Percentiles rank a stretch among this genome's conserved stretches.
These are phyloP conservation scores for Chaetodon trifasciatus DNA, from an alignment of 2,797 vertebrate genomes.

Conservation along the genomic window DNA sequence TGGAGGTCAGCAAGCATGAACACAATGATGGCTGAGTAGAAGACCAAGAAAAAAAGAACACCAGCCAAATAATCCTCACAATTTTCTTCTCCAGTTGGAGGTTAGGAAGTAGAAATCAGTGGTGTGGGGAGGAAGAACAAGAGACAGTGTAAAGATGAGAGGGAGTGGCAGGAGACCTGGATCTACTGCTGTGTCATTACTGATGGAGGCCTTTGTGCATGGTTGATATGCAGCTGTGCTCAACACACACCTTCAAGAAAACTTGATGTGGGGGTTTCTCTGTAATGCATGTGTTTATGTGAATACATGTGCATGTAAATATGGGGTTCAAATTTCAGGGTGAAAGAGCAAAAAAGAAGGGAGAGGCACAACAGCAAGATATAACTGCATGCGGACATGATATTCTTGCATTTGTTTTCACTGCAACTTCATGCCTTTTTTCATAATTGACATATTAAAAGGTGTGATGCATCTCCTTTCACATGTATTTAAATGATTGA, in stretches of 20 bases:
- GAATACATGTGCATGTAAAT: constrained; percentile 42
- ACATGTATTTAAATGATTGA: constrained; percentile 39
- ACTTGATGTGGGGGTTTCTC: constrained; percentile 8
- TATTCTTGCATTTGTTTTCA: constrained; percentile 29
- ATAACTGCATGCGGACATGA: constrained; percentile 16
- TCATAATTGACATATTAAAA: constrained; percentile 17
- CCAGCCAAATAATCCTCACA: constrained; percentile 27
- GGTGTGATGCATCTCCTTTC: not conserved
- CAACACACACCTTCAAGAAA: constrained; percentile 45
- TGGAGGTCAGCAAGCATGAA: constrained; percentile 45
- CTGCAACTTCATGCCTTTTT: constrained; percentile 10
- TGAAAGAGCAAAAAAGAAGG: constrained; percentile 18
- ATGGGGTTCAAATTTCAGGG: constrained; percentile 32
- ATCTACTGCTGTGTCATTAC: constrained; percentile 49
- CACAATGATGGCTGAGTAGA: constrained; percentile 32
- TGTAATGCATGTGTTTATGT: constrained; percentile 30
- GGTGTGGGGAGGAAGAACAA: constrained; percentile 27
- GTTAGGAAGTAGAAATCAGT: constrained; percentile 14
- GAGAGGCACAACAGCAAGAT: not conserved
- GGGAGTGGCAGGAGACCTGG: constrained; percentile 33
- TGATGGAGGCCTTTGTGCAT: constrained; percentile 66
- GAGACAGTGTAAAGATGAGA: constrained; percentile 32
- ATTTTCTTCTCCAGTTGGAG: constrained; percentile 37
- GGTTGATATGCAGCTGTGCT: constrained; percentile 55
- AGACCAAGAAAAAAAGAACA: constrained; percentile 9